Conservation (phyloP, 2,797 vertebrate genomes). For the Sternarchorhynchus goeldii region DNA sequence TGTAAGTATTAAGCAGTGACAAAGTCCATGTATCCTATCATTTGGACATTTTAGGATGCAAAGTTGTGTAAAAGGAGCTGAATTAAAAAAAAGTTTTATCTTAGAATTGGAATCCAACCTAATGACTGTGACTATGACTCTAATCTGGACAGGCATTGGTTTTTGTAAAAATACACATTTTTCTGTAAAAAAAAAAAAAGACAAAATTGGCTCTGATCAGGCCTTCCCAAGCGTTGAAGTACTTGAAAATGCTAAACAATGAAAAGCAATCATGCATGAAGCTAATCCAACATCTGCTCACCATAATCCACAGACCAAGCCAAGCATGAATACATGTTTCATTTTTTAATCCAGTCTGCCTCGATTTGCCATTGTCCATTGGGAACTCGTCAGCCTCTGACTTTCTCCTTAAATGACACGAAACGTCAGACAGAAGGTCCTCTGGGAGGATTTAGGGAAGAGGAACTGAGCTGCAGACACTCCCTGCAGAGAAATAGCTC, state of each 20-base stretch:
- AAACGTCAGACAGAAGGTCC: conserved; percentile 2
- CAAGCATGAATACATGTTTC: conserved; percentile 56
- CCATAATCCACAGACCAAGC: conserved; percentile 61
- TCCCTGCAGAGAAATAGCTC: neutral
- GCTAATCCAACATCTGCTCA: conserved; percentile 68
- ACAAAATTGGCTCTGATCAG: conserved; percentile 50
- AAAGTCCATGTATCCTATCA: too few species aligned
- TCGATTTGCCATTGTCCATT: conserved; percentile 38
- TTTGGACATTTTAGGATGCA: too few species aligned
- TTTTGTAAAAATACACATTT: conserved; percentile 10
- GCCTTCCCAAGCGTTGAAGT: conserved; percentile 54
- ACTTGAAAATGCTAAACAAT: conserved; percentile 57
- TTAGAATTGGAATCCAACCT: too few species aligned
- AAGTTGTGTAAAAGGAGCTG: too few species aligned
- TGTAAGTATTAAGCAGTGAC: too few species aligned
- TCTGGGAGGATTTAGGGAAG: neutral
- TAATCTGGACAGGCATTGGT: neutral
- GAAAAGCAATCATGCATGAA: conserved; percentile 63
- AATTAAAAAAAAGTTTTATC: too few species aligned
- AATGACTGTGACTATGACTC: too few species aligned
- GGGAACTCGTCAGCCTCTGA: conserved; percentile 52
- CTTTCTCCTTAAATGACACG: conserved; percentile 28
- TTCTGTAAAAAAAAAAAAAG: conserved; percentile 40
- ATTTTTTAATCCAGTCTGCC: conserved; percentile 49
- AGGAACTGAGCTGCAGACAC: conserved; percentile 7